Evolutionary conservation across 2,113 vertebrate species (phyloP).

Genomic region (Oncorhynchus mykiss): DNA sequence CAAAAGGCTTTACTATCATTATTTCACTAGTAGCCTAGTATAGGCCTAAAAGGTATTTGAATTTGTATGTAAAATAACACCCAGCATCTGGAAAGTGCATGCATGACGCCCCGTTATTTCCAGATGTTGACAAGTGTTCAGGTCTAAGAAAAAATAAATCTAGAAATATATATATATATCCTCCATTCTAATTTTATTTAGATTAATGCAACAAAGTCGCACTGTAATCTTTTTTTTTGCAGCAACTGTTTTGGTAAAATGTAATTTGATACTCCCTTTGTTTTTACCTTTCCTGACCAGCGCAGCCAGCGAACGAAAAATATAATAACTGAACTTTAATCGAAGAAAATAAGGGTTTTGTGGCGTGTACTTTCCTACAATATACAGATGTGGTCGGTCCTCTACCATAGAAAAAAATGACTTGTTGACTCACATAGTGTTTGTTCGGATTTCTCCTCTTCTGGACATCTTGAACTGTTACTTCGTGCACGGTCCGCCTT

Average conservation of each 20-base stretch:
- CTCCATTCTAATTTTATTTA: too few relatives aligned
- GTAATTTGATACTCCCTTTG: constrained; percentile 72
- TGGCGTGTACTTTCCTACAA: neutral
- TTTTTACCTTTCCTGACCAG: constrained; percentile 51
- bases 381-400: neutral
- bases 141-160: neutral
- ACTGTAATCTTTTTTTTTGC: neutral
- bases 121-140: constrained; percentile 12
- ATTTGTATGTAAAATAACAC: too few relatives aligned
- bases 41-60: too few relatives aligned
- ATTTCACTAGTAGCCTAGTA: too few relatives aligned
- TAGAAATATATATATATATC: neutral
- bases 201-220: neutral
- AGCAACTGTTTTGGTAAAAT: constrained; percentile 22
- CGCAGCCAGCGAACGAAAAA: constrained; percentile 19
- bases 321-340: neutral
- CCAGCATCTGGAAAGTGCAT: neutral
- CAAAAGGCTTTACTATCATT: too few relatives aligned
- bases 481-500: constrained; percentile 74
- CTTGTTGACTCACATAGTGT: constrained; percentile 75
- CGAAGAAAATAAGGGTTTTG: neutral
- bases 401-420: neutral
- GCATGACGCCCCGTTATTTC: neutral
- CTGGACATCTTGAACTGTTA: constrained; percentile 79
- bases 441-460: constrained; percentile 78